Base-by-base conservation (phyloP, 1,140 invertebrate species). In the Aphelenchoides besseyi region DNA sequence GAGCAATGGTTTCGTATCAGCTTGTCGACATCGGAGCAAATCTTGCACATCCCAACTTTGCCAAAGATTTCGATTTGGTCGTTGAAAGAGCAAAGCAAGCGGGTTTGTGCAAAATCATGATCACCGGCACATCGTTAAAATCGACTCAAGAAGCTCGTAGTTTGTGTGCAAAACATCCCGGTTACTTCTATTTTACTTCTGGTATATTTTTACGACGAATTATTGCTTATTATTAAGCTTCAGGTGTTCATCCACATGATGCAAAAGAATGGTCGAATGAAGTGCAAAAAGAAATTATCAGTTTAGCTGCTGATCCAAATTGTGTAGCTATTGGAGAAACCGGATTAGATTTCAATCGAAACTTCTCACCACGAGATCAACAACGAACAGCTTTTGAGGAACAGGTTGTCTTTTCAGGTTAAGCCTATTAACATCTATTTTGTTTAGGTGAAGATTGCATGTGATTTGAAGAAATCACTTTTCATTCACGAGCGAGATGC, bases 251-350 rank as follows among this genome's bases (percentile, higher is more conserved):
- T 87, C 93, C 94, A 5, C 93, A 95, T 86, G 94, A 96, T 87
- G 93, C 94, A 0, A 95, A 95, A 86, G 91, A 91, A 28, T 73
- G 69, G 77, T 30, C 26, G 28, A 73, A 30, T 8, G 69, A 79
- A 90, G 91, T 78, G 88, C 80, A 8, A 69, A 77, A 59, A 30
- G 23, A 35, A 73, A 71, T 86, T 90, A 12, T 88, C 80, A 88
- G 89, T 75, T 89, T 93, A 69, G 90, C 91, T 2, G 86, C 86
- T 55, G 92, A 92, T 84, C 89, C 90, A 18, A 92, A 95, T 87
- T 95, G 92, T 87, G 93, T 96, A 36, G 93, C 93, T 0, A 89
- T 96, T 28, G 94, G 93, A 16, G 92, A 94, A 87, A 95, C 93
- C 86, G 94, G 93, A 16, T 88, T 96, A 68, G 94, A 97, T 87